A percentile compares a stretch with the other conserved stretches of the same genome.
These are phyloP conservation scores for Hucho hucho DNA, from an alignment of 2,113 vertebrate species.

Conservation along the genomic window DNA sequence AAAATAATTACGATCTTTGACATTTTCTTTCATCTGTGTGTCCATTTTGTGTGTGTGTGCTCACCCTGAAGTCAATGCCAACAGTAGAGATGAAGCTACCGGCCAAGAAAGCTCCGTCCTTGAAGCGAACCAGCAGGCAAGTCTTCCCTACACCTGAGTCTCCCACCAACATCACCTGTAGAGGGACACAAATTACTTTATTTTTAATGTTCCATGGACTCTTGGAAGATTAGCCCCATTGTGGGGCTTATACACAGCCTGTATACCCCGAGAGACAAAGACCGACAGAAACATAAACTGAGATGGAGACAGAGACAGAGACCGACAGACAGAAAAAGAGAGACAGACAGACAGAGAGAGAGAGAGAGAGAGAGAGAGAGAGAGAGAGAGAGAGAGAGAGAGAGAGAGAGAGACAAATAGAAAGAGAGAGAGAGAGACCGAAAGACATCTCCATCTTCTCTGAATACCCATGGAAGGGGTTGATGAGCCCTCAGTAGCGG, in stretches of 20 bases:
- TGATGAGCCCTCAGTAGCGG: neutral
- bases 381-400: neutral
- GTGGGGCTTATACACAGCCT: neutral
- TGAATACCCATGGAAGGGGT: too few species aligned
- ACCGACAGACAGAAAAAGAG: neutral
- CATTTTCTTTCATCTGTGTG: too few species aligned
- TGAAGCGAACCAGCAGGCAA: constrained; percentile 89
- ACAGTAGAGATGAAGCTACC: constrained; percentile 97
- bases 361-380: neutral
- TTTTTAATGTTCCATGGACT: neutral
- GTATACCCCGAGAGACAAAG: too few species aligned
- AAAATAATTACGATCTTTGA: too few species aligned
- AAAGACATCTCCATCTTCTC: neutral
- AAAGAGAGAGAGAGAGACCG: neutral
- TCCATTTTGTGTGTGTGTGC: constrained; percentile 14
- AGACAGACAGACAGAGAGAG: too few species aligned
- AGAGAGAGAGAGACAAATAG: neutral
- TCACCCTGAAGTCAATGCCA: constrained; percentile 95
- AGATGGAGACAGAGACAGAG: neutral
- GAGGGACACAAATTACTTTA: neutral
- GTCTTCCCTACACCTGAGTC: constrained; percentile 85
- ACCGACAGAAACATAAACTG: neutral
- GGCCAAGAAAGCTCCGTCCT: constrained; percentile 92
- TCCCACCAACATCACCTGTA: constrained; percentile 93
- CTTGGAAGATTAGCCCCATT: neutral